Evolutionary conservation across 1,140 invertebrate species (phyloP), one percentile per base, ranked within the genome.

Genomic region (Hydropsyche tenuis): DNA sequence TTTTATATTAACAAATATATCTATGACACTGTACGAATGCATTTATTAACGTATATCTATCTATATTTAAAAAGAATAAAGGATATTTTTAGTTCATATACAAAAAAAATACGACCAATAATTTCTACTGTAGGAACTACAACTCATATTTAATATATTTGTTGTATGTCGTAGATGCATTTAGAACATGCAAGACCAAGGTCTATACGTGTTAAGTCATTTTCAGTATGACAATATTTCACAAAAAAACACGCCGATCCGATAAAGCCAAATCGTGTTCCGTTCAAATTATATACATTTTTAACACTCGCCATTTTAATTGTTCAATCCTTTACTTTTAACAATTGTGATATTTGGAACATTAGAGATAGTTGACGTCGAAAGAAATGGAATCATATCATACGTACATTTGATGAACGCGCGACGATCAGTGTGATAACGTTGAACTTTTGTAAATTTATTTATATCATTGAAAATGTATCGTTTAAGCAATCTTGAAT

Each of bases 81-180:
- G 27, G 37, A 65, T 65, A 65, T 65, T 65, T 65, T 65, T 65
- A 42, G 63, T 65, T 65, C n/a, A 65, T 65, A 43, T 65, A 65
- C 63, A 65, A 65, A 48, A 66, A 46, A 62, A 68, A 68, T 12
- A 68, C 46, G 65, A 68, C 65, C 65, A 68, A 68, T 68, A 68
- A 48, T 43, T 68, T 65, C 23, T 68, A 68, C 45, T 68, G 30
- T 65, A 65, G 63, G 63, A 37, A 18, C 63, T 43, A 65, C 63
- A 65, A 43, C 63, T 43, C 30, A 60, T 60, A n/a, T n/a, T n/a
- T n/a, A n/a, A n/a, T n/a, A 22, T 64, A 23, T 20, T 22, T 60
- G 7, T 11, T 60, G 63, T 65, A 65, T 42, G 16, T 56, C 25
- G 56, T 60, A 68, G 65, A 23, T 68, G 37, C 46, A 51, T 68